Conservation (phyloP, 23 tunicate genomes). For the Ascidia mentula region DNA sequence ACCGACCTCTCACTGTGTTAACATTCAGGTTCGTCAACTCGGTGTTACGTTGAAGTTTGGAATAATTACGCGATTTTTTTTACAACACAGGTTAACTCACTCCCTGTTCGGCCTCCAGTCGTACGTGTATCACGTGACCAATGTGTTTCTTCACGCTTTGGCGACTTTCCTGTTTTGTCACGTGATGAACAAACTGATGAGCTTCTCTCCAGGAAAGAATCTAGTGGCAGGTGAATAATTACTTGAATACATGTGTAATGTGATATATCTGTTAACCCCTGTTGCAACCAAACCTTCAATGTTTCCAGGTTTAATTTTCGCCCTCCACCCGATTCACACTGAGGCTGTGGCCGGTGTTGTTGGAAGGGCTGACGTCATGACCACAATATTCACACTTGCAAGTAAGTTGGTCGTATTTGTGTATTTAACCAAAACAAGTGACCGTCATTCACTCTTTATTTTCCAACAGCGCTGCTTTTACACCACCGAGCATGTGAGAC, state of each 20-base stretch:
- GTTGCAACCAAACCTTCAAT: not conserved
- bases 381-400: slow-evolving; percentile 60
- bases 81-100: slow-evolving; percentile 47
- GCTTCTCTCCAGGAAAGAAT: slow-evolving; percentile 5
- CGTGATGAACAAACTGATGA: slow-evolving; percentile 20
- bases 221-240: slow-evolving; percentile 27
- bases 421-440: not conserved
- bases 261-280: not conserved
- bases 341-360: slow-evolving; percentile 98
- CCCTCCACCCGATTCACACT: slow-evolving; percentile 91
- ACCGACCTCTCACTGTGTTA: slow-evolving; percentile 67
- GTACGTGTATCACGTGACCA: slow-evolving; percentile 66
- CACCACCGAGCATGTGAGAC: not conserved
- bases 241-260: not conserved
- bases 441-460: not conserved
- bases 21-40: slow-evolving; percentile 67
- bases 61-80: not conserved
- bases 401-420: slow-evolving; percentile 28
- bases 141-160: slow-evolving; percentile 67
- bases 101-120: slow-evolving; percentile 48
- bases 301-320: slow-evolving; percentile 63
- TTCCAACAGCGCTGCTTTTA: not conserved
- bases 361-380: slow-evolving; percentile 83
- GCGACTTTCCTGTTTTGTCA: slow-evolving; percentile 62
- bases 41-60: not conserved